Evolutionary conservation across 2,797 vertebrate genomes (phyloP).

Genomic region (Poeciliopsis gracilis): DNA sequence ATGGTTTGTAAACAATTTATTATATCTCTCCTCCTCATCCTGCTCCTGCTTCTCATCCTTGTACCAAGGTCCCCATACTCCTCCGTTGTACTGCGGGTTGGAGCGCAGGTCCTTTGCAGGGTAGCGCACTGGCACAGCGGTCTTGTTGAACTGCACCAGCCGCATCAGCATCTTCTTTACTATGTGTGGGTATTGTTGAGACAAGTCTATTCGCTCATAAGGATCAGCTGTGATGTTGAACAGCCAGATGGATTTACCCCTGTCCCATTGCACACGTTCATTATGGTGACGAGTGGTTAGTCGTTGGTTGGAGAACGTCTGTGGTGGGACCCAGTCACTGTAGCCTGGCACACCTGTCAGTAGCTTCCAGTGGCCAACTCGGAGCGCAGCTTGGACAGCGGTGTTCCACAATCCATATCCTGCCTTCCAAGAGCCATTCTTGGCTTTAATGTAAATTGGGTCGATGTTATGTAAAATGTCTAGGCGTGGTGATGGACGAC

Average conservation of each 20-base stretch:
- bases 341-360: constrained; percentile 94
- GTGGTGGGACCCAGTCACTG: constrained; percentile 96
- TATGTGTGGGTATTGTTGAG: constrained; percentile 85
- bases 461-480: constrained; percentile 99
- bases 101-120: constrained; percentile 93
- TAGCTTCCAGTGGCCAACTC: constrained; percentile 95
- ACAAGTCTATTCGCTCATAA: constrained; percentile 93
- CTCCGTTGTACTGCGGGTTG: constrained; percentile 94
- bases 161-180: constrained; percentile 90
- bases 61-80: constrained; percentile 97
- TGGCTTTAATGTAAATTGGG: constrained; percentile 92
- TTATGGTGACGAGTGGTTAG: constrained; percentile 91
- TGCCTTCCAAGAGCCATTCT: constrained; percentile 93
- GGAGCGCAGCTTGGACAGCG: constrained; percentile 90
- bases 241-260: constrained; percentile 93
- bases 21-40: constrained; percentile 68
- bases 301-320: constrained; percentile 90
- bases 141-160: constrained; percentile 91
- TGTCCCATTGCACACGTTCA: constrained; percentile 86
- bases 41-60: constrained; percentile 85
- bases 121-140: constrained; percentile 92
- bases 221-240: constrained; percentile 97
- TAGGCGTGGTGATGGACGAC: constrained; percentile 89
- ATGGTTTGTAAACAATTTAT: constrained; percentile 76
- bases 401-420: constrained; percentile 98